phyloP scores from a whole-genome alignment of 2,888 invertebrate species.

The Melikaiella ostensackeni region DNA sequence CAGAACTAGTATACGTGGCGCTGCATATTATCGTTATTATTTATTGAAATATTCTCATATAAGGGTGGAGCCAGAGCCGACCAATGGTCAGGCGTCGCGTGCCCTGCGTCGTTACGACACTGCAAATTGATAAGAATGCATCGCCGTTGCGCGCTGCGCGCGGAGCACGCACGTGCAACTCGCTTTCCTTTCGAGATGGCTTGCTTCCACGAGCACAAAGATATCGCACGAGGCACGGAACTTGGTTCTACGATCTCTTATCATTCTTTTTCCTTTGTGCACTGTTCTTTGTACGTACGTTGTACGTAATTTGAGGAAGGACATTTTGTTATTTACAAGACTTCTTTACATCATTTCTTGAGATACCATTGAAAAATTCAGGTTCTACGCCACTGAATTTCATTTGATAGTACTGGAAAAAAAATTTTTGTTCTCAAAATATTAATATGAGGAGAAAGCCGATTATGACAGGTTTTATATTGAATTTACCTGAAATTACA shows the following conservation, averaged over 20 bases:
- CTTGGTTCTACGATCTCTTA: slow-evolving; percentile 41
- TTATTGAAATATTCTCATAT: slow-evolving; percentile 71
- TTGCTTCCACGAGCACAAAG: slow-evolving; percentile 52
- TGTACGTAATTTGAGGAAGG: neutral
- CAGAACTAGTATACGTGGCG: neutral
- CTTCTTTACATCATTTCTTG: neutral
- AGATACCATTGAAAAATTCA: neutral
- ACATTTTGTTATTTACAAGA: neutral
- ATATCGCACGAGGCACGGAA: slow-evolving; percentile 9
- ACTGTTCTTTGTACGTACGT: no score
- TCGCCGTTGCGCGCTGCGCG: slow-evolving; percentile 57
- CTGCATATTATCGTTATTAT: slow-evolving; percentile 66
- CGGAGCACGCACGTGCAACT: slow-evolving; percentile 52
- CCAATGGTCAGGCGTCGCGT: slow-evolving; percentile 72
- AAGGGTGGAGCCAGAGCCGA: slow-evolving; percentile 70
- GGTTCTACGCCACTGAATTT: no score
- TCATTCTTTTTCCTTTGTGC: slow-evolving; percentile 31
- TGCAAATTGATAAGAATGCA: slow-evolving; percentile 74
- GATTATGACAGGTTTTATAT: no score
- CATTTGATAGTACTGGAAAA: no score
- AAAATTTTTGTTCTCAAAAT: no score
- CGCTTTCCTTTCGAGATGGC: slow-evolving; percentile 51
- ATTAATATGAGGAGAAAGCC: no score
- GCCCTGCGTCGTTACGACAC: slow-evolving; percentile 69
- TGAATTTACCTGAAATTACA: no score